Conservation (phyloP, 2,888 invertebrate species). For the Eucera pruinosa region DNA sequence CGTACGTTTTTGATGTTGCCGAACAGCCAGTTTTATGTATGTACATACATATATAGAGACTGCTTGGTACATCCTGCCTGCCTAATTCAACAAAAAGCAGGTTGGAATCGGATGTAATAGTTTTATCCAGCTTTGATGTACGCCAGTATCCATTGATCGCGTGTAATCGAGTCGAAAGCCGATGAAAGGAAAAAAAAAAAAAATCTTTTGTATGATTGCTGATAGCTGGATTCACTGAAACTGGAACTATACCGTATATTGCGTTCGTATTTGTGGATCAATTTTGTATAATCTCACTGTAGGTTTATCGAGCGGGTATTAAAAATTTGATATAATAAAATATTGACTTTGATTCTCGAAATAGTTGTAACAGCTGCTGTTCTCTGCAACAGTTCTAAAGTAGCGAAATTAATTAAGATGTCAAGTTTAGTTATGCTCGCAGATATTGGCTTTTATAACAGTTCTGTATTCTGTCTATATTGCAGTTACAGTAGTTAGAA, state of each 20-base stretch:
- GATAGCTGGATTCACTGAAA: neutral
- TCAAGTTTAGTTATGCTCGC: neutral
- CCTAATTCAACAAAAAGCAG: slow-evolving; percentile 46
- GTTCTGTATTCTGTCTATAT: neutral
- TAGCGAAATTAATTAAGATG: neutral
- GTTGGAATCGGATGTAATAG: slow-evolving; percentile 22
- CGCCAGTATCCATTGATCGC: slow-evolving; percentile 2
- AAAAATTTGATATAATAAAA: neutral
- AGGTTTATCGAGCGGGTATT: neutral
- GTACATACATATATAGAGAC: neutral
- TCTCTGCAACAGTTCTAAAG: neutral
- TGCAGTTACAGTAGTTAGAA: too few relatives aligned
- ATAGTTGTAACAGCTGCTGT: neutral
- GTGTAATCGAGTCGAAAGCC: slow-evolving; percentile 14
- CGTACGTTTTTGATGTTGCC: slow-evolving; percentile 59
- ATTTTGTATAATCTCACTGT: neutral
- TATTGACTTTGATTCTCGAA: neutral
- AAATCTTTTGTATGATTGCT: neutral
- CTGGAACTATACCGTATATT: too few relatives aligned
- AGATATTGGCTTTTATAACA: neutral
- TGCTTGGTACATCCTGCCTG: slow-evolving; percentile 15
- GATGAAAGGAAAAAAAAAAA: neutral
- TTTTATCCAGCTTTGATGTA: slow-evolving; percentile 41
- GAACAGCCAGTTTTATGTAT: slow-evolving; percentile 4
- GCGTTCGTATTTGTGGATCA: neutral